These are phyloP conservation scores for Mustela nigripes DNA, from an alignment of 2,113 vertebrate genomes.

Conservation along the genomic window DNA sequence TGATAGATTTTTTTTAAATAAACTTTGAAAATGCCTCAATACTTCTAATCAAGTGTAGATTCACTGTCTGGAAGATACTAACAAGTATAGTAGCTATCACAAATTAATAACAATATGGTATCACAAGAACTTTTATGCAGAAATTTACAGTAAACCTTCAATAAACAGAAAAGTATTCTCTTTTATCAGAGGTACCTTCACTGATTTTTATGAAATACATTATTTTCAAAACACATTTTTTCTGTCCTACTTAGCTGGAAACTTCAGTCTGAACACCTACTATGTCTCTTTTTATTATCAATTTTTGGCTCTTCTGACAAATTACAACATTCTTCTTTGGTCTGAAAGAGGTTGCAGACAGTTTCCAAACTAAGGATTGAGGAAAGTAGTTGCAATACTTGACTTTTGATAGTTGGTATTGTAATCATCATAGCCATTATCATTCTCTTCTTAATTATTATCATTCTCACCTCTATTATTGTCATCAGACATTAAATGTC, in stretches of 20 bases:
- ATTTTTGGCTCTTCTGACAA: slow-evolving; percentile 17
- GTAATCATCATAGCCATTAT: neutral
- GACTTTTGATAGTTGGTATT: neutral
- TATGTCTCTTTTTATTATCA: neutral
- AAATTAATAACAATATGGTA: neutral
- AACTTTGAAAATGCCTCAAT: neutral
- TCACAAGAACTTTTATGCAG: neutral
- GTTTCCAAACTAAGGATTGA: neutral
- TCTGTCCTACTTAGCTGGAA: neutral
- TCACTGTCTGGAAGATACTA: neutral
- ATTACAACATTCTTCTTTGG: neutral
- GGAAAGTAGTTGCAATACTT: neutral
- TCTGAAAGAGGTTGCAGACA: neutral
- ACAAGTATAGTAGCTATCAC: neutral
- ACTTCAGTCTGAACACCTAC: neutral
- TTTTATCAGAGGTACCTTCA: neutral
- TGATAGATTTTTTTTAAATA: neutral
- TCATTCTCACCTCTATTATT: neutral
- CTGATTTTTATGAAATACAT: slow-evolving; percentile 15
- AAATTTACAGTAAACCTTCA: slow-evolving; percentile 33
- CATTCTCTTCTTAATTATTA: neutral
- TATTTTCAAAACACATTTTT: neutral
- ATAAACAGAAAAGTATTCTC: neutral
- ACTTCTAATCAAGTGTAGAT: neutral
- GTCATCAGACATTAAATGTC: neutral